A percentile compares a stretch with the other conserved stretches of the same genome.
Evolutionary conservation across 35 echinoderm and acorn worm genomes (phyloP).

Genomic region (Eucidaris tribuloides): DNA sequence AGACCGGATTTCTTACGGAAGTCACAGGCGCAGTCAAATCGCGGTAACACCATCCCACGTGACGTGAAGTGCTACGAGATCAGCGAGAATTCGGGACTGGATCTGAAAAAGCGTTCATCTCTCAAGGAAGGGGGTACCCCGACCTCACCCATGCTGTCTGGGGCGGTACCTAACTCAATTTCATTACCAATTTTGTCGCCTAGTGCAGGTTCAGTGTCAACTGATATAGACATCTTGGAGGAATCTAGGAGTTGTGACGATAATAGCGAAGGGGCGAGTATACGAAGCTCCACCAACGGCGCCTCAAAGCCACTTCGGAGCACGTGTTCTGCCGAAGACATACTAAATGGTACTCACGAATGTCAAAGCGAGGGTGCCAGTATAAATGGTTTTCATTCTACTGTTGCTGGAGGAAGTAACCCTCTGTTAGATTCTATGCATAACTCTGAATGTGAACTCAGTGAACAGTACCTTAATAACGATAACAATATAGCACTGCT

Average conservation of each 20-base stretch:
- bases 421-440: neutral
- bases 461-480: neutral
- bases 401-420: neutral
- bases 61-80: conserved; percentile 16
- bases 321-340: neutral
- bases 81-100: neutral
- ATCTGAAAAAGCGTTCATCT: conserved; percentile 10
- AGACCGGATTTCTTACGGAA: conserved; percentile 32
- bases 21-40: conserved; percentile 10
- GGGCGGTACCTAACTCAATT: conserved; percentile 12
- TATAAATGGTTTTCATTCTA: neutral
- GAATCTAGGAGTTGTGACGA: neutral
- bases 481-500: conserved; percentile 9
- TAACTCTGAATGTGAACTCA: neutral
- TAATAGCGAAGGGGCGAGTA: neutral
- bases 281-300: no score
- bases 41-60: neutral
- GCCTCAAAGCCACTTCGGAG: neutral
- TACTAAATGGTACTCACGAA: neutral
- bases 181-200: conserved; percentile 8
- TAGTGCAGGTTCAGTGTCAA: neutral
- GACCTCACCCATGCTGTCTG: conserved; percentile 1
- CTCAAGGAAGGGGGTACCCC: neutral
- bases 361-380: neutral
- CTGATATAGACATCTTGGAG: neutral